A percentile compares a stretch with the other conserved stretches of the same genome.
These are phyloP conservation scores for Plutella xylostella DNA, from an alignment of 2,888 invertebrate genomes.

Conservation along the genomic window DNA sequence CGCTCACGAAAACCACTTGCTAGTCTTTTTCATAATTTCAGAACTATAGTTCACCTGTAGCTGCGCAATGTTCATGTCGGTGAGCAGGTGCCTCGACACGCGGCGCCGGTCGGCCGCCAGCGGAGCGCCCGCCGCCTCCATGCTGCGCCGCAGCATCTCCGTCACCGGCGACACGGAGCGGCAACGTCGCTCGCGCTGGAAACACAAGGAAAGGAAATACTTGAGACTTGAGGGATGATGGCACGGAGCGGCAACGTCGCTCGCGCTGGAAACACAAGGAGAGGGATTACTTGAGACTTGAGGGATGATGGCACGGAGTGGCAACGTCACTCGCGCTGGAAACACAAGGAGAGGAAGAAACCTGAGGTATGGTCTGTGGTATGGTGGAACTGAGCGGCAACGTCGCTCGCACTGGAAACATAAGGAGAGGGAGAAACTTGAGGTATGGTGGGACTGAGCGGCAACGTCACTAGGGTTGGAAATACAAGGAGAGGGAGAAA, in stretches of 20 bases:
- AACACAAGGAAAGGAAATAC: conserved; percentile 7
- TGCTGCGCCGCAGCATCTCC: conserved; percentile 84
- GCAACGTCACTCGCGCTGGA: conserved; percentile 67
- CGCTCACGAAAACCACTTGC: no score
- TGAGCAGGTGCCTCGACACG: conserved; percentile 85
- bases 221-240: no score
- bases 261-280: conserved; percentile 33
- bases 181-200: conserved; percentile 67
- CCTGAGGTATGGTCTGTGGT: no score
- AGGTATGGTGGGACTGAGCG: conserved; percentile 83
- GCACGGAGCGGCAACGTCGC: conserved; percentile 77
- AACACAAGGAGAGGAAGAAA: conserved; percentile 9
- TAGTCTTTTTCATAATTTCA: not conserved
- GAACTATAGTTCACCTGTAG: conserved; percentile 55
- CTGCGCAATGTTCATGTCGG: conserved; percentile 94
- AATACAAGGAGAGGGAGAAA: conserved; percentile 8
- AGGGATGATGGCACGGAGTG: conserved; percentile 83
- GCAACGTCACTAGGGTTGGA: conserved; percentile 67
- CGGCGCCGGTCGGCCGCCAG: conserved; percentile 86
- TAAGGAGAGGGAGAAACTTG: not conserved
- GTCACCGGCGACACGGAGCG: conserved; percentile 85
- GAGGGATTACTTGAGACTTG: not conserved
- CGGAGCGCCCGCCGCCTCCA: conserved; percentile 85
- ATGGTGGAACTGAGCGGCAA: conserved; percentile 80
- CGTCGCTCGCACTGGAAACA: conserved; percentile 63